Percentiles rank a stretch among this genome's conserved stretches.
phyloP scores from a whole-genome alignment of 2,113 vertebrate species.

The Pipa parva region DNA sequence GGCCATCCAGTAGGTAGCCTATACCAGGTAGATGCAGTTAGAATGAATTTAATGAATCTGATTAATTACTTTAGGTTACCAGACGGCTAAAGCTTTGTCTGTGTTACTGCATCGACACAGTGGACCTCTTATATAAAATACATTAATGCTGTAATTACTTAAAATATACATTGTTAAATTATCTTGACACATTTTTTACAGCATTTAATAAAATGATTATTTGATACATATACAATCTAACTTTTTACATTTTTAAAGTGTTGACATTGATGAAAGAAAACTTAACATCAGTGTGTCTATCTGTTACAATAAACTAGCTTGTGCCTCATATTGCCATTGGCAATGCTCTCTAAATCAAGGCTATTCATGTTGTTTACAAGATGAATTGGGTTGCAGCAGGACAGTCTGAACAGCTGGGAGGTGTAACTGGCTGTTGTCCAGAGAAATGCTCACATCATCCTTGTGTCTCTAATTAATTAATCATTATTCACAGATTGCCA shows the following conservation, averaged over 20 bases:
- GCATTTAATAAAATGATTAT: too few species aligned
- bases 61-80: too few species aligned
- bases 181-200: too few species aligned
- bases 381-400: conserved; percentile 43
- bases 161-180: too few species aligned
- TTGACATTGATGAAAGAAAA: conserved; percentile 12
- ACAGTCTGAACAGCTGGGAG: conserved; percentile 44
- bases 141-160: not conserved
- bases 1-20: too few species aligned
- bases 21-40: too few species aligned
- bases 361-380: conserved; percentile 33
- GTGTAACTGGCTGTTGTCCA: conserved; percentile 37
- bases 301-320: conserved; percentile 30
- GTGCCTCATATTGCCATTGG: conserved; percentile 20
- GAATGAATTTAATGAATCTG: too few species aligned
- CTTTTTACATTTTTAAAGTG: conserved; percentile 11
- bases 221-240: too few species aligned
- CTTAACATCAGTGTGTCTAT: conserved; percentile 18
- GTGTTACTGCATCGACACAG: too few species aligned
- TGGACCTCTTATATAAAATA: not conserved
- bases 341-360: conserved; percentile 22
- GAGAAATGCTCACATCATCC: conserved; percentile 39
- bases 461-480: conserved; percentile 49
- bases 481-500: conserved; percentile 45
- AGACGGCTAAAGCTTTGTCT: too few species aligned